Evolutionary conservation across 2,113 vertebrate species (phyloP), one percentile per base, ranked within the genome.

Genomic region (Oncorhynchus mykiss): DNA sequence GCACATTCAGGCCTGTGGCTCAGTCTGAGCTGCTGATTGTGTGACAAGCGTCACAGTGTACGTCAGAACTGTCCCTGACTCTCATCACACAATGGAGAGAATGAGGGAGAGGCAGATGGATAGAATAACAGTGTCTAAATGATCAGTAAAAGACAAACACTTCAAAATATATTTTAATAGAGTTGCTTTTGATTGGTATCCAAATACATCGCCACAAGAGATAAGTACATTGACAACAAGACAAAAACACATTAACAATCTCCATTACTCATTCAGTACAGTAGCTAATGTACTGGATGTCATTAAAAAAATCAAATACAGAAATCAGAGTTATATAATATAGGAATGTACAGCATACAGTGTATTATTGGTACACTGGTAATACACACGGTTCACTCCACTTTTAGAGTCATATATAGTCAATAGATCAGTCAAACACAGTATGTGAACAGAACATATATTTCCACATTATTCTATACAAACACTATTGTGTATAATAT

Each of bases 41-140:
- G 4, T 2, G 70, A 29, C 7, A 25, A 13, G 29, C 68, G 68
- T 70, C 68, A 70, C 3, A n/a, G 1, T 34, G 39, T 24, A 14
- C 68, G 68, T 70, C 68, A 70, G 18, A 9, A 70, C 45, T 49
- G 68, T 22, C 68, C 68, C 45, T 70, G 68, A 70, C 68, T 14
- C 34, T 70, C n/a, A 13, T 48, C 20, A 27, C 68, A 70, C 39
- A 24, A 67, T 39, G n/a, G 49, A 31, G 22, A 16, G 60, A 73
- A 39, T n/a, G 4, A 64, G 29, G n/a, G 54, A 48, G 59, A 64
- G 54, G 60, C 74, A 76, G 29, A 76, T 31, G 25, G 59, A 11
- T 22, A 62, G n/a, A 62, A 62, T 22, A 2, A 31, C 31, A 34
- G 18, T 20, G 66, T 67, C 66, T 9, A 9, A 68, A 16, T 34